phyloP scores from a whole-genome alignment of 2,113 vertebrate species.

The Carassius gibelio region DNA sequence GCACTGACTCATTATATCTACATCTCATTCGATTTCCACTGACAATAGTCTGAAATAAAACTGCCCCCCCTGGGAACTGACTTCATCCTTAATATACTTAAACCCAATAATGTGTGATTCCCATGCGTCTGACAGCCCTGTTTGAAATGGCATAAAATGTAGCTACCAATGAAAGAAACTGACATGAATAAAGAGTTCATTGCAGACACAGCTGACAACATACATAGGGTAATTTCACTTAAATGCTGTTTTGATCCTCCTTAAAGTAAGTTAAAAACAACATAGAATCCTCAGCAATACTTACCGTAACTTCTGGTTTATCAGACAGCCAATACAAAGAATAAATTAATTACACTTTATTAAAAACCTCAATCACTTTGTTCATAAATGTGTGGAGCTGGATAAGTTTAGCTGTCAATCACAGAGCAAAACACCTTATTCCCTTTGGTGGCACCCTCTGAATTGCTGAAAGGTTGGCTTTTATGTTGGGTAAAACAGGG shows the following conservation, averaged over 20 bases:
- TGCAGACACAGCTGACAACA: neutral
- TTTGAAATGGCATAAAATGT: constrained; percentile 4
- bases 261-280: neutral
- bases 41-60: constrained; percentile 42
- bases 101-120: constrained; percentile 25
- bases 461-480: constrained; percentile 34
- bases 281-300: neutral
- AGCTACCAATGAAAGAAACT: neutral
- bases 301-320: neutral
- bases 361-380: neutral
- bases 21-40: neutral
- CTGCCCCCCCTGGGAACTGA: constrained; percentile 17
- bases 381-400: neutral
- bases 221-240: neutral
- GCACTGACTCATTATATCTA: neutral
- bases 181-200: constrained; percentile 8
- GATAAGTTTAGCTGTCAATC: constrained; percentile 1
- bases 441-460: constrained; percentile 24
- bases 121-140: neutral
- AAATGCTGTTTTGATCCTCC: neutral
- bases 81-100: constrained; percentile 48
- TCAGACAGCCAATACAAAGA: constrained; percentile 8
- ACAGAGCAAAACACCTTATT: constrained; percentile 7
- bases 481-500: constrained; percentile 44
- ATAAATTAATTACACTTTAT: constrained; percentile 14